These are phyloP conservation scores for Strigamia maritima DNA, from an alignment of 2,888 invertebrate genomes.

Conservation along the genomic window DNA sequence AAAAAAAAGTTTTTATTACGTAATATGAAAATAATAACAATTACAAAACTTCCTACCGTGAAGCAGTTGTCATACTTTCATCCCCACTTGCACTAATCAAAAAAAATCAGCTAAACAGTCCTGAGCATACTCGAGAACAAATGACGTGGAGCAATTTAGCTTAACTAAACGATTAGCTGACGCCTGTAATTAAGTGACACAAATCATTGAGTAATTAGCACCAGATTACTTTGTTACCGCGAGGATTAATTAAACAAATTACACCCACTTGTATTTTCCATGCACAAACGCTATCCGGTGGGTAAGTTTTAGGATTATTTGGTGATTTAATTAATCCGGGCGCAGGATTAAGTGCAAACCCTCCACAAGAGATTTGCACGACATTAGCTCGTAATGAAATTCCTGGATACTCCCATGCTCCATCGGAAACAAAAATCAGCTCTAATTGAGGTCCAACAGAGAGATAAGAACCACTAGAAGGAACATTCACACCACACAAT, in stretches of 20 bases:
- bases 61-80: conserved; percentile 2
- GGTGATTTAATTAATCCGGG: conserved; percentile 37
- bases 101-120: conserved; percentile 29
- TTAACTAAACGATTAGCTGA: conserved; percentile 17
- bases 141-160: conserved; percentile 18
- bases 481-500: conserved; percentile 24
- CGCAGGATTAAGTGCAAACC: conserved; percentile 9
- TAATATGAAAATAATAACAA: background rate
- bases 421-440: conserved; percentile 35
- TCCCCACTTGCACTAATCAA: conserved; percentile 19
- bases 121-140: conserved; percentile 10
- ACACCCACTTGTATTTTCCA: conserved; percentile 31
- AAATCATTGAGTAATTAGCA: background rate
- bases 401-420: conserved; percentile 31
- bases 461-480: conserved; percentile 2
- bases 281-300: conserved; percentile 18
- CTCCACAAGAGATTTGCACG: conserved; percentile 32
- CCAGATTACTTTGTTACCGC: background rate
- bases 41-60: background rate
- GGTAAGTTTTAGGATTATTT: conserved; percentile 31
- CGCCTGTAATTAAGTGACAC: conserved; percentile 8
- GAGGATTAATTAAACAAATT: background rate
- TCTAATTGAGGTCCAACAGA: conserved; percentile 35
- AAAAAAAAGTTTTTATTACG: background rate
- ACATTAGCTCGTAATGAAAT: conserved; percentile 30